Percentiles rank a stretch among this genome's conserved stretches.
phyloP scores from a whole-genome alignment of 2,113 vertebrate species.

The Crocuta crocuta region DNA sequence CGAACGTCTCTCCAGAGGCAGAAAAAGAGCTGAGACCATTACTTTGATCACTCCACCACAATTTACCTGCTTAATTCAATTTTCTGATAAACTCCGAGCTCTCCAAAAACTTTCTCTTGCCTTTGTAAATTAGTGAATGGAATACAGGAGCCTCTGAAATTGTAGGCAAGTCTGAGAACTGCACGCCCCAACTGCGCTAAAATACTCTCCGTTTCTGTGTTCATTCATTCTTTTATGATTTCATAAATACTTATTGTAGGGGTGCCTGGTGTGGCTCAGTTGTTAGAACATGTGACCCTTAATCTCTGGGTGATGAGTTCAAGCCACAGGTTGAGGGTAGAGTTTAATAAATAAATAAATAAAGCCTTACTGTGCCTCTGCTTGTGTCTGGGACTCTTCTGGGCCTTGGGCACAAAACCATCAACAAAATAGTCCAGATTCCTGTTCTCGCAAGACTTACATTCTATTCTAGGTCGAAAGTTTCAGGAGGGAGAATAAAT shows the following conservation, averaged over 20 bases:
- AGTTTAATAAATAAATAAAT: background rate
- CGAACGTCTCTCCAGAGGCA: background rate
- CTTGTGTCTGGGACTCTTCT: background rate
- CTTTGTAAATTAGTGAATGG: background rate
- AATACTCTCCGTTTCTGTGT: background rate
- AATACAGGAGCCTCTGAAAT: background rate
- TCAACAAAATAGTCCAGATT: background rate
- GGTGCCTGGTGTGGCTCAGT: background rate
- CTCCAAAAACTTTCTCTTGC: background rate
- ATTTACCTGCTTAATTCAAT: background rate
- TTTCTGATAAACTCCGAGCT: background rate
- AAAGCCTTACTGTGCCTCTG: background rate
- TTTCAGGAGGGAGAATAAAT: background rate
- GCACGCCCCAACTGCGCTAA: background rate
- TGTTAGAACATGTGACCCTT: background rate
- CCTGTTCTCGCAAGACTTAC: background rate
- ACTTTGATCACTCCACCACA: background rate
- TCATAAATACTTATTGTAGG: background rate
- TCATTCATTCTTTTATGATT: constrained; percentile 26
- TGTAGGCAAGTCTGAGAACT: background rate
- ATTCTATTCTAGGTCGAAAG: background rate
- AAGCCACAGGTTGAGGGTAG: background rate
- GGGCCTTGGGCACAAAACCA: background rate
- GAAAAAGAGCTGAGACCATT: background rate
- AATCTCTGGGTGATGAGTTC: background rate